Conservation (phyloP, 2,113 vertebrate genomes). For the Bubo blakistoni region DNA sequence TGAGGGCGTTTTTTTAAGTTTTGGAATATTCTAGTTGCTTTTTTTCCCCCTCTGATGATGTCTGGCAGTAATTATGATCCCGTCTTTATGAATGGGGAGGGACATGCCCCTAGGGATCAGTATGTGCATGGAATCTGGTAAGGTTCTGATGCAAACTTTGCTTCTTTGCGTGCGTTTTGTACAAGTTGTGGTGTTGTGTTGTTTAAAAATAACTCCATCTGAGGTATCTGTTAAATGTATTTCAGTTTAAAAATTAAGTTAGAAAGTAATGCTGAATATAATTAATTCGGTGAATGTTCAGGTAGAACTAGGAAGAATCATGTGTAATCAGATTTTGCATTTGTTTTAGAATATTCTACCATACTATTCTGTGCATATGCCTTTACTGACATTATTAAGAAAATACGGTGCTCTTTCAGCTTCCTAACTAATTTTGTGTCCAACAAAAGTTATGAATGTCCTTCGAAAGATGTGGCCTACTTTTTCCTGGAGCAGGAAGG, state of each 20-base stretch:
- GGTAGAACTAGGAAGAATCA: background rate
- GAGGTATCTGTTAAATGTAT: background rate
- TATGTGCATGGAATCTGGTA: background rate
- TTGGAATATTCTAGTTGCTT: background rate
- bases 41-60: background rate
- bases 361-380: background rate
- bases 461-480: background rate
- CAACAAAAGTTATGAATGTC: background rate
- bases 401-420: background rate
- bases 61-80: background rate
- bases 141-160: background rate
- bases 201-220: background rate
- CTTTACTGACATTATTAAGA: background rate
- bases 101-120: background rate
- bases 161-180: background rate
- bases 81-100: background rate
- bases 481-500: background rate
- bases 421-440: background rate
- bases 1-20: background rate
- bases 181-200: background rate
- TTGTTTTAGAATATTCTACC: background rate
- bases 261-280: background rate
- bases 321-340: background rate
- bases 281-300: background rate
- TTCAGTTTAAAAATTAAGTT: background rate